Conservation (phyloP, 2,888 invertebrate species). For the Orchesellides sinensis region DNA sequence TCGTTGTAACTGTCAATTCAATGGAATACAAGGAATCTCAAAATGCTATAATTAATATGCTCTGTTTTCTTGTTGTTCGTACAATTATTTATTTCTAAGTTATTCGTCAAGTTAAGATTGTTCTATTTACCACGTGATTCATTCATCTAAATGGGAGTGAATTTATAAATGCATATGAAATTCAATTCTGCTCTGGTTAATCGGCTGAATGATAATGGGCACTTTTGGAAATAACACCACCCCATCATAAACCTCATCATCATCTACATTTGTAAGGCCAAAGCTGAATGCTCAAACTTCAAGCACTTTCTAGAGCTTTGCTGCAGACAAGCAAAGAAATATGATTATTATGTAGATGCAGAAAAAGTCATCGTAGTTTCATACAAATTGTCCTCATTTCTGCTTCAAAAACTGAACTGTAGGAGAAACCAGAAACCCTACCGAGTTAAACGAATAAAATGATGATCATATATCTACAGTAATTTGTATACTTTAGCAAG, state of each 20-base stretch:
- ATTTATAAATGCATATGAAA: conserved; percentile 16
- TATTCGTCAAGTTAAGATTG: neutral
- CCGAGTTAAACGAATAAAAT: conserved; percentile 29
- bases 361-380: conserved; percentile 24
- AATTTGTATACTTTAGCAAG: conserved; percentile 12
- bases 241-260: conserved; percentile 16
- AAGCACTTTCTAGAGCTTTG: conserved; percentile 1
- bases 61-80: neutral
- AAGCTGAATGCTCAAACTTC: neutral
- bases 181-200: conserved; percentile 21
- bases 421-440: conserved; percentile 19
- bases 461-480: conserved; percentile 17
- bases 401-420: conserved; percentile 28
- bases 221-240: conserved; percentile 12
- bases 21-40: too few relatives aligned
- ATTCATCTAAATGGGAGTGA: neutral
- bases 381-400: conserved; percentile 17
- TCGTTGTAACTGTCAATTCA: neutral
- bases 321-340: conserved; percentile 1
- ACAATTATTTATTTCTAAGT: neutral
- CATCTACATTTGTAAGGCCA: neutral
- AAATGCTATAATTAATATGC: too few relatives aligned
- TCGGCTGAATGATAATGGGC: conserved; percentile 40
- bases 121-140: neutral
- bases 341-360: conserved; percentile 21